Conservation (phyloP, 1,140 invertebrate genomes). For the Drosophila kikkawai region DNA sequence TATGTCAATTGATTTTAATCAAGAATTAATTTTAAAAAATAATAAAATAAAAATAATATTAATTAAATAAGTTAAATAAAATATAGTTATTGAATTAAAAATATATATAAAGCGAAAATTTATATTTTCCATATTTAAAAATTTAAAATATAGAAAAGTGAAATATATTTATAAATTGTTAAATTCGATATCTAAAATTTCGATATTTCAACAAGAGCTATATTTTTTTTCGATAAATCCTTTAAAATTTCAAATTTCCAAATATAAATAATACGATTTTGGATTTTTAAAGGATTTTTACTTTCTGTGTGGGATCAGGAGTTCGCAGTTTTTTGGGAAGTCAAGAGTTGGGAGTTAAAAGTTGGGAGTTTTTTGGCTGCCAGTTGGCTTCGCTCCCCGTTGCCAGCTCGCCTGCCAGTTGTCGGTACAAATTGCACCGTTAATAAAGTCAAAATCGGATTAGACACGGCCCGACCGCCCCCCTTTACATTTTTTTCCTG, state of each 20-base stretch:
- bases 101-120: no score
- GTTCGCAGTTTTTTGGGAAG: not conserved
- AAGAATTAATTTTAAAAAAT: not conserved
- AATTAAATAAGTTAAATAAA: not conserved
- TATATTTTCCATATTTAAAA: no score
- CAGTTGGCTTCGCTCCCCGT: slow-evolving; percentile 36
- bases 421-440: slow-evolving; percentile 79
- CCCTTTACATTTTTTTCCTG: not conserved
- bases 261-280: not conserved
- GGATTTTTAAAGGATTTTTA: not conserved
- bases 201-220: no score
- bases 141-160: no score
- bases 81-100: not conserved
- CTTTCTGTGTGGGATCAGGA: not conserved
- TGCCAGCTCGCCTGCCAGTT: slow-evolving; percentile 47
- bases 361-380: slow-evolving; percentile 31
- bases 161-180: no score
- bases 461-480: slow-evolving; percentile 63
- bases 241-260: not conserved
- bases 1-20: not conserved
- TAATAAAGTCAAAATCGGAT: slow-evolving; percentile 82
- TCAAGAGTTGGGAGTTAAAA: slow-evolving; percentile 20
- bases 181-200: no score
- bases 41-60: not conserved
- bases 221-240: no score